Base-by-base conservation (phyloP, 92 coral and sea anemone genomes). In the Bergia puertoricense region DNA sequence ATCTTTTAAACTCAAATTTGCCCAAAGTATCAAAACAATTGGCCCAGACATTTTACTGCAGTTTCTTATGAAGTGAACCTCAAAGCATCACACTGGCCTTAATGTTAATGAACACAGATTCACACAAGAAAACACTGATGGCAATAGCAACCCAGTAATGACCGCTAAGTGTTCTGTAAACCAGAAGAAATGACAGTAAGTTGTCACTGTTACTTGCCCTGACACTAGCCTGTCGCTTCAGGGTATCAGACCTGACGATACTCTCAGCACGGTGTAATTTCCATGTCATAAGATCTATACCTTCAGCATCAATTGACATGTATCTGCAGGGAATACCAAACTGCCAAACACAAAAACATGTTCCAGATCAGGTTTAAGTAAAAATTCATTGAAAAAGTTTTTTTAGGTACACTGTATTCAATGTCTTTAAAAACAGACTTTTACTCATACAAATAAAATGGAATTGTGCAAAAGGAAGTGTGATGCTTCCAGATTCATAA, bases 241-340 rank as follows among this genome's bases (percentile, higher is more conserved):
- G 90, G 82, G 74, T 44, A 36, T 81, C 89, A n/a, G 81, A 66
- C 87, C 95, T 81, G 85, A 83, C 86, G 75, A 91, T 72, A 89
- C 98, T 94, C 76, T 93, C 93, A 36, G 74, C 67, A 76, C 98
- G 80, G 93, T 92, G 93, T 48, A 93, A 90, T 84, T 79, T 93
- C 98, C 98, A 94, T 59, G 98, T 94, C 91, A 92, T 89, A 82
- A 94, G 90, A 91, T 94, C 95, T 89, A 95, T 92, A 59, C 91
- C 86, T 59, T 93, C 91, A 46, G 95, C 98, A 89, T 93, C 98
- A 54, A 94, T 91, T 93, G 89, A 91, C 98, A 94, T 94, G 92
- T 89, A 94, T 89, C 90, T 88, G 91, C 98, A 94, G n/a, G 98
- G 95, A 37, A 94, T 94, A 39, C 98, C 98, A 90, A 91, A 94